Evolutionary conservation across 2,113 vertebrate genomes (phyloP).

Genomic region (Ivindomyrus marchei): DNA sequence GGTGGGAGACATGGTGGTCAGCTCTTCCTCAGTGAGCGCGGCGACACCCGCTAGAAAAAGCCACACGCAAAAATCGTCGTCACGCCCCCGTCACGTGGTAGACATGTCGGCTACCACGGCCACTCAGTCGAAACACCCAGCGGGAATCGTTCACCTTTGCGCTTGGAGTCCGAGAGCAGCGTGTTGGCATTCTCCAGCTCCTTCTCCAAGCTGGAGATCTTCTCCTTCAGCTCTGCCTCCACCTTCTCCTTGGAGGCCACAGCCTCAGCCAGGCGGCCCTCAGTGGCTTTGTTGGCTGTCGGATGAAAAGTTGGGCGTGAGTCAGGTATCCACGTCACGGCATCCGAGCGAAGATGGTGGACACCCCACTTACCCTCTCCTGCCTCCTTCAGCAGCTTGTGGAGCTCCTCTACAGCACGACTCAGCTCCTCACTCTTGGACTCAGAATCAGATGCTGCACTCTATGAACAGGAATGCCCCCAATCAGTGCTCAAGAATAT

Average conservation of each 20-base stretch:
- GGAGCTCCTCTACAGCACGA: conserved; percentile 83
- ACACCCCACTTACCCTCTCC: conserved; percentile 67
- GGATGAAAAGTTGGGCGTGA: background rate
- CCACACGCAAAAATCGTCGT: background rate
- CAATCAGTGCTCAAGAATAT: background rate
- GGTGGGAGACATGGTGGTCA: conserved; percentile 89
- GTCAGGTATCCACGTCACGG: too few relatives aligned
- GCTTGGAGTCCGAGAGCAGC: conserved; percentile 74
- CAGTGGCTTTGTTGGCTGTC: conserved; percentile 73
- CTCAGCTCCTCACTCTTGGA: conserved; percentile 79
- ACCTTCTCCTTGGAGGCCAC: conserved; percentile 62
- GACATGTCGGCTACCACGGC: background rate
- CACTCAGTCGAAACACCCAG: background rate
- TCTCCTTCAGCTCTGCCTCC: conserved; percentile 78
- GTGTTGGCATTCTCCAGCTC: conserved; percentile 83
- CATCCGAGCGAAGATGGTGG: too few relatives aligned
- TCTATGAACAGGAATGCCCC: conserved; percentile 49
- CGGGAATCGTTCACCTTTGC: conserved; percentile 68
- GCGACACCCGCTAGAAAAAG: conserved; percentile 51
- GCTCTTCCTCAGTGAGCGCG: conserved; percentile 80
- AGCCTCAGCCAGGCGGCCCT: conserved; percentile 70
- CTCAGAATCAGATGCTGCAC: conserved; percentile 78
- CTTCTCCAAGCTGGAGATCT: conserved; percentile 77
- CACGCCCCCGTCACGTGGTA: too few relatives aligned
- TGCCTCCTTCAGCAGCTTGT: conserved; percentile 77